Evolutionary conservation across 2,797 vertebrate genomes (phyloP), one percentile per base, ranked within the genome.

Genomic region (Semaprochilodus insignis): DNA sequence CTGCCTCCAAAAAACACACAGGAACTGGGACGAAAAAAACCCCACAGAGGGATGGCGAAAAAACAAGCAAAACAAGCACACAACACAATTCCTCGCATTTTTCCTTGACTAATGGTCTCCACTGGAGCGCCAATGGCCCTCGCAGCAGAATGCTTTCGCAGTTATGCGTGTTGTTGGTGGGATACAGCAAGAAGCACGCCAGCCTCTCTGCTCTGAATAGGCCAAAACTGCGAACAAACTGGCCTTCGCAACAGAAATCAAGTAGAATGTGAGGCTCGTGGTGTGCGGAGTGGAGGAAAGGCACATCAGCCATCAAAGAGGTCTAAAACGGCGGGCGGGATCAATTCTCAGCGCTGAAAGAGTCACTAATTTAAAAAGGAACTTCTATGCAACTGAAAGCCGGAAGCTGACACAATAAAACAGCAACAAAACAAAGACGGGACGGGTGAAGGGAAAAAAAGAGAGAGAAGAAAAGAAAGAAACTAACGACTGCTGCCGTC

Each of bases 401-500:
- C 57, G 52, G 76, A 72, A 63, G 65, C 5, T 1, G 71, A 73
- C 54, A 36, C 23, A 81, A 77, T 21, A 73, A 17, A n/a, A 23
- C 23, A 36, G 48, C 62, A 74, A 88, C 87, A 85, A 91, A 93
- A 91, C 89, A 90, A 90, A 93, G 89, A 87, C 83, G 71, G 78
- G 83, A 86, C 82, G 82, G 60, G 89, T 83, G 82, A 48, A 15
- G 11, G 89, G 88, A 90, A 90, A 93, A 92, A 90, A 93, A 90
- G 87, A 76, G 40, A 3, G 11, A 8, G 21, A 84, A 88, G 89
- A 88, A 90, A 90, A 93, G 92, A 90, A 93, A 90, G 87, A 76
- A 94, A 92, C 92, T 91, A 91, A 91, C 89, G 85, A 88, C 87
- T 90, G 80, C 87, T 85, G 91, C 91, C 92, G 90, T 93, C 93